Evolutionary conservation across 2,797 vertebrate genomes (phyloP), one percentile per base, ranked within the genome.

Genomic region (Macroramphosus scolopax): DNA sequence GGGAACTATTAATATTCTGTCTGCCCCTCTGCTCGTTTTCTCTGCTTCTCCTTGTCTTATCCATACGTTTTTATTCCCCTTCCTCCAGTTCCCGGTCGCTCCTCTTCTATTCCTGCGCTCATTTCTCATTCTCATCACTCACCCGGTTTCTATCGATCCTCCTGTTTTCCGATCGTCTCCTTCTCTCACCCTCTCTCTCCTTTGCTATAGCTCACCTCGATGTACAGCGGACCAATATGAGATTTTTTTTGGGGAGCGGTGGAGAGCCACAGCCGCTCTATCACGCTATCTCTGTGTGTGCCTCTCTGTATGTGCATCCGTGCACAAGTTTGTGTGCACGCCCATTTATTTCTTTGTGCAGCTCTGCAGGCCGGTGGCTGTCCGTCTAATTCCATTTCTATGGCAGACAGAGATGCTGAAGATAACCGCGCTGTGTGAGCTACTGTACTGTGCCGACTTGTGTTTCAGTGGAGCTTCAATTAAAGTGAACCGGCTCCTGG

Each of bases 381-480:
- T 76, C 67, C 32, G 12, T 69, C 55, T 66, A n/a, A 74, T 76
- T 78, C 44, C 43, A 55, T 68, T 76, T 77, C 53, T 75, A 14
- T 35, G 36, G 52, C 42, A 71, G 60, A 62, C 37, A 24, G 63
- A 70, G 69, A 78, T 67, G 72, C 57, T 33, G 58, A 17, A 53
- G 80, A 78, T 75, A 64, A 46, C 53, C 14, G 35, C 20, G 54
- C 40, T 51, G 51, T 58, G 59, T 42, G 67, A 74, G 64, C 35
- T 29, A 37, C 68, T 37, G 69, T 29, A 46, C 38, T 42, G 60
- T 45, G 32, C 32, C 0, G 60, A 61, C 67, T 63, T 76, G 74
- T 75, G 70, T 81, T 78, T 68, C 68, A 67, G 17, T 14, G 47
- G 38, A 47, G 64, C 77, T 66, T 77, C 75, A 80, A 72, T 84